These are phyloP conservation scores for Antidorcas marsupialis DNA, from an alignment of 2,113 vertebrate species.

Conservation along the genomic window DNA sequence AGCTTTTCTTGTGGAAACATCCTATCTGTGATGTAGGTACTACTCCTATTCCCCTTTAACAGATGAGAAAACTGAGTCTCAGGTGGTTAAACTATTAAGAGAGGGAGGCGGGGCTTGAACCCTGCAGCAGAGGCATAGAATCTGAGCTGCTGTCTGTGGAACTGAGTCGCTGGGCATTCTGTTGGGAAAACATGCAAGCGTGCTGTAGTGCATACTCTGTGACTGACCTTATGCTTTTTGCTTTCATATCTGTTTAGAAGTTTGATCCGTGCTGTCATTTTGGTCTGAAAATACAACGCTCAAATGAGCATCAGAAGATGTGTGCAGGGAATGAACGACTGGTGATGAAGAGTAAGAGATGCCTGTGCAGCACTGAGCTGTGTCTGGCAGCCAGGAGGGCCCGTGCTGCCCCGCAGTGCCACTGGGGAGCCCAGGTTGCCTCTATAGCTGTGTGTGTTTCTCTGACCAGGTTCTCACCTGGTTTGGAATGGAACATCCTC, in stretches of 20 bases:
- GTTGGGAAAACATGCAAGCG: rapidly evolving
- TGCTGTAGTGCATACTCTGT: background rate
- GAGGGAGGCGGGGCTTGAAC: background rate
- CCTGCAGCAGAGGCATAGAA: too few species aligned
- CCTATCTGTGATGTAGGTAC: background rate
- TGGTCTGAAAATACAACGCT: background rate
- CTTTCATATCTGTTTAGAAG: background rate
- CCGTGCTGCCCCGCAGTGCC: background rate
- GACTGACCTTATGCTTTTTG: background rate
- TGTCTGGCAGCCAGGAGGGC: rapidly evolving
- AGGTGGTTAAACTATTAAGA: background rate
- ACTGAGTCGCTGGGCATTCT: background rate
- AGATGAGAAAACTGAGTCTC: background rate
- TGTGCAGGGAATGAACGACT: background rate
- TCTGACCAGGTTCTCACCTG: background rate
- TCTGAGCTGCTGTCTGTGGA: background rate
- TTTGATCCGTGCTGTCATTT: background rate
- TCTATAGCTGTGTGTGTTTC: background rate
- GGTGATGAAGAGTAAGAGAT: background rate
- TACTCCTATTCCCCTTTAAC: background rate
- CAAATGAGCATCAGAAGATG: background rate
- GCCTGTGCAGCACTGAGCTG: rapidly evolving
- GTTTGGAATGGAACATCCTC: background rate
- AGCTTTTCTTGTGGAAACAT: background rate
- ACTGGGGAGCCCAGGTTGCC: background rate